phyloP scores from a whole-genome alignment of 2,888 invertebrate genomes.

The Acholoe squamosa region DNA sequence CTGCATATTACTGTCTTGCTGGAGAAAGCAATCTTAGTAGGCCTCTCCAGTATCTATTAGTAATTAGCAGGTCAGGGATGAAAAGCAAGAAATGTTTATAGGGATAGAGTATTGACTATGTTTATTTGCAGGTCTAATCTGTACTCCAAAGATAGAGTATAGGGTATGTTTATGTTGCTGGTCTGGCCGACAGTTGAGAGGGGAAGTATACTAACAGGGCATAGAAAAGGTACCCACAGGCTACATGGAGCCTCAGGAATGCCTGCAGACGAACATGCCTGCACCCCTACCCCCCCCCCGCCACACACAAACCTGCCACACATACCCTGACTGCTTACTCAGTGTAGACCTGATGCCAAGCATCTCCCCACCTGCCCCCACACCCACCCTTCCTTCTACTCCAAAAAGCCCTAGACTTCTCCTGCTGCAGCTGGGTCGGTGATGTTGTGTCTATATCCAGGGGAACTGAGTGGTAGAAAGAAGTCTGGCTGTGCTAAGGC shows the following conservation, averaged over 20 bases:
- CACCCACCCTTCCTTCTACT: background rate
- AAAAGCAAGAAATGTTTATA: no score
- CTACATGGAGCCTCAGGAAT: background rate
- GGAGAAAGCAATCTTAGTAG: no score
- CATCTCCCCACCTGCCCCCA: background rate
- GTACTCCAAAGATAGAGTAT: background rate
- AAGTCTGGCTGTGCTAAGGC: background rate
- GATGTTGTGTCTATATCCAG: slow-evolving; percentile 10
- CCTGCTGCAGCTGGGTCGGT: background rate
- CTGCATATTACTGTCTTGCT: no score
- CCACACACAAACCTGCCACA: background rate
- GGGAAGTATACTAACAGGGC: background rate
- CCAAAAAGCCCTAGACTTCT: no score
- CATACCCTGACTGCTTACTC: background rate
- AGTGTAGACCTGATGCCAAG: background rate
- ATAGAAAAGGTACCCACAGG: background rate
- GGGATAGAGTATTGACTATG: no score
- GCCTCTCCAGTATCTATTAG: no score
- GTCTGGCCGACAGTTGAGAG: background rate
- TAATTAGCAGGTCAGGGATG: no score
- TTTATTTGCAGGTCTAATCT: background rate
- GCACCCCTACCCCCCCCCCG: background rate
- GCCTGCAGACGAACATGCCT: background rate
- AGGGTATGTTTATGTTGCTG: background rate
- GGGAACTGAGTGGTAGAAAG: background rate